These are phyloP conservation scores for Ormyrus pomaceus DNA, from an alignment of 2,888 invertebrate genomes.

Conservation along the genomic window DNA sequence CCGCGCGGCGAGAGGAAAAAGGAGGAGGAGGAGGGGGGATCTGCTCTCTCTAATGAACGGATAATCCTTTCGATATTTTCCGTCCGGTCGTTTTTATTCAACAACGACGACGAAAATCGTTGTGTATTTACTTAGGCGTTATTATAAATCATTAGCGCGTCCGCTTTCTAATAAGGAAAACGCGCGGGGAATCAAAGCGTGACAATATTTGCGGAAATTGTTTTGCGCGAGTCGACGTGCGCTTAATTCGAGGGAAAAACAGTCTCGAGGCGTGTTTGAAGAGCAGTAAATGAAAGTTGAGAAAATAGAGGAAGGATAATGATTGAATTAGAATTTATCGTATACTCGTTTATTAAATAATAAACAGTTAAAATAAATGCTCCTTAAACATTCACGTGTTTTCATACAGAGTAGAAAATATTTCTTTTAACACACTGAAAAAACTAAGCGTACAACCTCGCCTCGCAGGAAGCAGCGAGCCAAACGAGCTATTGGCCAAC, in stretches of 20 bases:
- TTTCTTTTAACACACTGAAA: no score
- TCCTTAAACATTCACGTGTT: no score
- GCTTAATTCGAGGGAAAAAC: not conserved
- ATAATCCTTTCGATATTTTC: conserved; percentile 18
- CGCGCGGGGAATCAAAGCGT: not conserved
- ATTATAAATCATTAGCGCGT: conserved; percentile 10
- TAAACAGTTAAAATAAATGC: not conserved
- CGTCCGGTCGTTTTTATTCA: not conserved
- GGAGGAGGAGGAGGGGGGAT: not conserved
- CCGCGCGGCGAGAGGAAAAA: not conserved
- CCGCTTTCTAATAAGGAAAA: conserved; percentile 2
- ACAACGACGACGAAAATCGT: conserved; percentile 1
- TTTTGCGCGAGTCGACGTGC: not conserved
- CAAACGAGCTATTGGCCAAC: not conserved
- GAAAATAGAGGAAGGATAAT: not conserved
- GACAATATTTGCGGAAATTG: not conserved
- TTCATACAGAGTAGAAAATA: no score
- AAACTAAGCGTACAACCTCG: no score
- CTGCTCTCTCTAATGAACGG: conserved; percentile 20
- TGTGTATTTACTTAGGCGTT: not conserved
- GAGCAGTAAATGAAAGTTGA: no score
- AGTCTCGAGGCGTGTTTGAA: no score
- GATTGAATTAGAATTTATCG: not conserved
- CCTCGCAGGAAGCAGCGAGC: no score
- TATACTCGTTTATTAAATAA: not conserved